These are phyloP conservation scores for Ichneumoninae sp. DNA, from an alignment of 2,888 invertebrate genomes.

Conservation along the genomic window DNA sequence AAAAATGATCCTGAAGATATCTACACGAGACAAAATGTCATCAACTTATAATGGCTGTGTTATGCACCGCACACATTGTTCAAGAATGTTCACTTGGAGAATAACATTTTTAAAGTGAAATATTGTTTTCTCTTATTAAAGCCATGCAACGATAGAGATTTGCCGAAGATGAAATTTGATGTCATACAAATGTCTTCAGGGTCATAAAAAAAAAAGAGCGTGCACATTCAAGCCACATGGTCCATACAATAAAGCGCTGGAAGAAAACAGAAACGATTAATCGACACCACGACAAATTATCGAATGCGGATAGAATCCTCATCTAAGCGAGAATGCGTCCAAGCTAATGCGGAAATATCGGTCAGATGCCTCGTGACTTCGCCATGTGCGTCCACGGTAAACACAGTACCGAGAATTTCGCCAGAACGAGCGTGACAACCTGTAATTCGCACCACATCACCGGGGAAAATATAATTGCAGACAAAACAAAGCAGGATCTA, in stretches of 20 bases:
- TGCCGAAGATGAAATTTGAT: too few relatives aligned
- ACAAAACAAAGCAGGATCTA: conserved; percentile 14
- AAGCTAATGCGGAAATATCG: conserved; percentile 33
- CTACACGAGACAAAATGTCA: too few relatives aligned
- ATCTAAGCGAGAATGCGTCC: neutral
- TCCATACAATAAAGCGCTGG: neutral
- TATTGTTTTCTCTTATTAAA: too few relatives aligned
- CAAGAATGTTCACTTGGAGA: too few relatives aligned
- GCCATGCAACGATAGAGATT: too few relatives aligned
- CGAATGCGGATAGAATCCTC: neutral
- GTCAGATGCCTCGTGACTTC: conserved; percentile 56
- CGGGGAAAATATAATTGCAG: neutral
- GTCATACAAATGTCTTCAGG: too few relatives aligned
- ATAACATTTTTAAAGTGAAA: too few relatives aligned
- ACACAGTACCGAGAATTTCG: conserved; percentile 39
- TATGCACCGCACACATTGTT: too few relatives aligned
- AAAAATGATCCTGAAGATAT: too few relatives aligned
- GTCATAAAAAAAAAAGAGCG: neutral
- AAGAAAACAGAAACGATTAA: neutral
- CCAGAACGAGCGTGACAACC: conserved; percentile 11
- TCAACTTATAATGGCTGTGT: too few relatives aligned
- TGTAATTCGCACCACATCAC: neutral
- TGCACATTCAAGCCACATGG: neutral
- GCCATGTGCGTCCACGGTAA: conserved; percentile 59
- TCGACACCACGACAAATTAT: neutral